These are phyloP conservation scores for Ramazzottius varieornatus DNA, from an alignment of 2,888 invertebrate genomes.

Conservation along the genomic window DNA sequence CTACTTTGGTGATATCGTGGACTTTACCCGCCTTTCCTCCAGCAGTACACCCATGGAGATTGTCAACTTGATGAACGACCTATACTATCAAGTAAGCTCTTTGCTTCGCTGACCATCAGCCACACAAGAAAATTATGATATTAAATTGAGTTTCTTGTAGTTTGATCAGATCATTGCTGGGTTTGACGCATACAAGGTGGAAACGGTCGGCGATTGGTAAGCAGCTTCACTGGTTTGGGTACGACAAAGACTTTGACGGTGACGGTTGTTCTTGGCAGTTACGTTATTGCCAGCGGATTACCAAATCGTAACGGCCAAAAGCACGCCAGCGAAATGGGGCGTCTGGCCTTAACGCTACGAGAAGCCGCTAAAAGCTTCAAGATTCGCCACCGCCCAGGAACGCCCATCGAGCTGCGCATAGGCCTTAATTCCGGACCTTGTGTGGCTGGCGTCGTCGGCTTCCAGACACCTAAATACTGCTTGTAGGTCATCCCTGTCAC, in stretches of 20 bases:
- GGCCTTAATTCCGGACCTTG: constrained; percentile 1
- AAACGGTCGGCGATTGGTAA: background rate
- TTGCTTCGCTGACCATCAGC: no score
- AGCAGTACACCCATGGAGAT: background rate
- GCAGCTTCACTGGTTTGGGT: no score
- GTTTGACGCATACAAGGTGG: background rate
- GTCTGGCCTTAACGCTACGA: background rate
- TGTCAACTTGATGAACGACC: background rate
- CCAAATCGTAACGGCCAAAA: background rate
- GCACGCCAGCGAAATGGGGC: background rate
- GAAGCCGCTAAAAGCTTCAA: background rate
- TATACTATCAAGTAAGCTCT: background rate
- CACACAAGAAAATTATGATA: background rate
- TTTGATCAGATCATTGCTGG: background rate
- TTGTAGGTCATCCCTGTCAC: background rate
- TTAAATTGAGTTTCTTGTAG: background rate
- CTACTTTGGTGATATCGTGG: constrained; percentile 2
- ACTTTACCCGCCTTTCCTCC: background rate
- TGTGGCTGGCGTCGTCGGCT: background rate
- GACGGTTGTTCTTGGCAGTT: no score
- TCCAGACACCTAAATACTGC: background rate
- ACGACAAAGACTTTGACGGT: no score
- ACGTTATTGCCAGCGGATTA: background rate
- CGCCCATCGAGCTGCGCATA: background rate
- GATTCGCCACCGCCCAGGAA: background rate